A percentile compares a stretch with the other conserved stretches of the same genome.
Evolutionary conservation across 2,888 invertebrate species (phyloP).

Genomic region (Bruchidius siliquastri): DNA sequence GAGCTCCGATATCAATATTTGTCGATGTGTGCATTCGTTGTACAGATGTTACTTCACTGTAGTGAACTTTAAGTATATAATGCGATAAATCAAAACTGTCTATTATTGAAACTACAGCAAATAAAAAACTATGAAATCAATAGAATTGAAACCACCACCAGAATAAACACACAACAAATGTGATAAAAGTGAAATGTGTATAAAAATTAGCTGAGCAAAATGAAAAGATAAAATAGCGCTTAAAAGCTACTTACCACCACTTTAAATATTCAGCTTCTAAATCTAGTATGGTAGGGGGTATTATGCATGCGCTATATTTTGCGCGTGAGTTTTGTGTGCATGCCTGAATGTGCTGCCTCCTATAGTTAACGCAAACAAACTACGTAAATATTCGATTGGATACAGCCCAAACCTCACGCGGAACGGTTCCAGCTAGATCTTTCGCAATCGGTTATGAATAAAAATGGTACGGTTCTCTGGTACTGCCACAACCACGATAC

Average conservation of each 20-base stretch:
- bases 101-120: neutral
- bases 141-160: neutral
- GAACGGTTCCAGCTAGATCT: neutral
- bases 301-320: conserved; percentile 47
- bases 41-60: neutral
- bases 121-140: neutral
- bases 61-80: neutral
- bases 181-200: conserved; percentile 12
- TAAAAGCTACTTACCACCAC: conserved; percentile 47
- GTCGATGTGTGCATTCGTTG: no score
- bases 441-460: neutral
- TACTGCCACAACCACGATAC: no score
- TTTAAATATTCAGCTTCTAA: conserved; percentile 43
- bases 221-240: conserved; percentile 39
- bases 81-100: neutral
- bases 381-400: conserved; percentile 41
- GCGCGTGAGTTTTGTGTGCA: conserved; percentile 44
- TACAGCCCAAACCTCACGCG: neutral
- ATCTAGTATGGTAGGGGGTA: conserved; percentile 46
- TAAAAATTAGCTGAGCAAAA: conserved; percentile 30
- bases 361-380: conserved; percentile 46
- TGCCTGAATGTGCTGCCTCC: conserved; percentile 48
- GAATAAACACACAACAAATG: neutral
- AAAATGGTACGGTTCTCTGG: no score
- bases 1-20: no score